A percentile compares a stretch with the other conserved stretches of the same genome.
phyloP scores from a whole-genome alignment of 2,888 invertebrate species.

The Timema cristinae region DNA sequence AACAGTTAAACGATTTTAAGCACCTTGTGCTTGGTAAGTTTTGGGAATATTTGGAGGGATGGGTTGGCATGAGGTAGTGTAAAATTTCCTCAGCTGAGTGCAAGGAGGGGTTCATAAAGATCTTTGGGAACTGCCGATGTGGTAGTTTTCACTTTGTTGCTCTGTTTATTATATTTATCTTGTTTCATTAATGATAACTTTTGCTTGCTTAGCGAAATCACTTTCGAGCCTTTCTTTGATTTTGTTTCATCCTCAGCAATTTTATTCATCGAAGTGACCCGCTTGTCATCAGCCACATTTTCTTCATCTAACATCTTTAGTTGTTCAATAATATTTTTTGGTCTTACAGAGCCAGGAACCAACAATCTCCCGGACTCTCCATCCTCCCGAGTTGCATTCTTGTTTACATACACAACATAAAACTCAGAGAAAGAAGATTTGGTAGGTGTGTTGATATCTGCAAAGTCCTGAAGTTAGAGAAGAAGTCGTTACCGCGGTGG shows the following conservation, averaged over 20 bases:
- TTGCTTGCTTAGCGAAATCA: conserved; percentile 58
- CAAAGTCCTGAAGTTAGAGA: conserved; percentile 88
- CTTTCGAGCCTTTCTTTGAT: conserved; percentile 44
- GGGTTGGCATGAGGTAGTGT: neutral
- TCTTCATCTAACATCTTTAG: conserved; percentile 67
- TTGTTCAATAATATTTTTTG: conserved; percentile 79
- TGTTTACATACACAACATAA: conserved; percentile 79
- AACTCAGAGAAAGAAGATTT: conserved; percentile 78
- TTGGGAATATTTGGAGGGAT: no score
- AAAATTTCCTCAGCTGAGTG: conserved; percentile 55
- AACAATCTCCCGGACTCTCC: conserved; percentile 17
- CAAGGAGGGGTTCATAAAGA: conserved; percentile 60
- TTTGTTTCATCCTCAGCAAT: conserved; percentile 25
- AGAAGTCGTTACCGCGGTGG: conserved; percentile 67
- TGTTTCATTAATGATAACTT: conserved; percentile 53
- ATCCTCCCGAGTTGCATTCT: conserved; percentile 54
- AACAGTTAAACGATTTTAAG: no score
- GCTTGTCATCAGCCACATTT: conserved; percentile 19
- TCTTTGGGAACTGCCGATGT: conserved; percentile 47
- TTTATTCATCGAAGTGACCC: no score
- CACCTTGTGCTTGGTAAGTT: neutral
- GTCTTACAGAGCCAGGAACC: conserved; percentile 20
- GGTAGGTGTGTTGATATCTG: conserved; percentile 80
- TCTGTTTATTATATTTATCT: conserved; percentile 22
- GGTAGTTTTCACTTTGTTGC: conserved; percentile 36